Evolutionary conservation across 2,888 invertebrate species (phyloP), one percentile per base, ranked within the genome.

Genomic region (Chaetoderma sp.): DNA sequence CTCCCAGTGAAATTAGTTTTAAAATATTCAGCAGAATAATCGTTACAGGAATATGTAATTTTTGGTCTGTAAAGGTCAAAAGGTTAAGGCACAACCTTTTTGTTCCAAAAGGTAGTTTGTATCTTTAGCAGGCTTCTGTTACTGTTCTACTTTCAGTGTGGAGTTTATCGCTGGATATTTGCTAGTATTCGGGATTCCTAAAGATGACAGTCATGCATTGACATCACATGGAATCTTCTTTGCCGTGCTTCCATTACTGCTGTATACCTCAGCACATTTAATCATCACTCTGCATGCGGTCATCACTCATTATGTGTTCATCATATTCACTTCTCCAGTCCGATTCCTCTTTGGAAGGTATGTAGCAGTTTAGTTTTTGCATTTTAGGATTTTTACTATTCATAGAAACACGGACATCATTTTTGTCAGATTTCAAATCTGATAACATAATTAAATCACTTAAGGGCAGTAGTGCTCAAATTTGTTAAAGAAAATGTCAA

Each of bases 121-220:
- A n/a, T n/a, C n/a, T n/a, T n/a, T n/a, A n/a, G n/a, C n/a, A n/a
- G n/a, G n/a, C n/a, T n/a, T n/a, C n/a, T n/a, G n/a, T n/a, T n/a
- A n/a, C n/a, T n/a, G n/a, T n/a, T n/a, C n/a, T n/a, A n/a, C n/a
- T 50, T 50, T 50, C 50, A 50, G 50, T 50, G 13, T 50, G 8
- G 21, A 18, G 1, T 16, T 16, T 18, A 27, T 50, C 8, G 25
- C 6, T n/a, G 25, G 30, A 23, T 3, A 28, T 8, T 28, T 25
- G 25, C 25, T 23, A 18, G n/a, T n/a, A 27, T 50, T 23, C 6
- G 50, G 50, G 27, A 18, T 50, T 23, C 50, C 50, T n/a, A 28
- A 28, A 50, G 27, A 49, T n/a, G 49, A 49, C 23, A 49, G 49
- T 21, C 49, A 49, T 49, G 25, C 49, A 3, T 23, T 49, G 18